phyloP scores from a whole-genome alignment of 2,797 vertebrate genomes.

The Tauraco hartlaubi region DNA sequence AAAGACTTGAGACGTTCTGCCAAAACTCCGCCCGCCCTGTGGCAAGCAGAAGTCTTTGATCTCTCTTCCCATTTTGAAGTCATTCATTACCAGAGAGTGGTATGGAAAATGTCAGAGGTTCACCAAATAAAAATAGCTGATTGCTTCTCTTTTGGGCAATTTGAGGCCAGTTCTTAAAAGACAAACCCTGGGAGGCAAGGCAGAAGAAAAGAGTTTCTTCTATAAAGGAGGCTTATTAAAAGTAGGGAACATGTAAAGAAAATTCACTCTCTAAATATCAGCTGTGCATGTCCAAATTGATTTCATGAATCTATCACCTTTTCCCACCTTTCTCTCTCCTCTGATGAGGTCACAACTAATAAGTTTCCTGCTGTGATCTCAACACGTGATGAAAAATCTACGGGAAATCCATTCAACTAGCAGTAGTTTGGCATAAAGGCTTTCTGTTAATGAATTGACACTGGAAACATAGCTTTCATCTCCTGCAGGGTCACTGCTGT shows the following conservation, averaged over 20 bases:
- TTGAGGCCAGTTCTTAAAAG: neutral
- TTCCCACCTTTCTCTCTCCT: constrained; percentile 28
- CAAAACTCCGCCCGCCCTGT: neutral
- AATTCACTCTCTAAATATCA: constrained; percentile 49
- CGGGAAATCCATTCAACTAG: constrained; percentile 43
- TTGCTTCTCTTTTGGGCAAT: neutral
- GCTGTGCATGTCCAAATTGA: constrained; percentile 39
- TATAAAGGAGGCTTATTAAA: constrained; percentile 24
- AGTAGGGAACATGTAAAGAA: constrained; percentile 8
- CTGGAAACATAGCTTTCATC: constrained; percentile 22
- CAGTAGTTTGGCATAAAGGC: constrained; percentile 41
- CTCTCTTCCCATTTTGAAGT: neutral
- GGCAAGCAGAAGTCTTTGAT: neutral
- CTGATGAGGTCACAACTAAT: constrained; percentile 59
- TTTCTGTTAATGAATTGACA: constrained; percentile 55
- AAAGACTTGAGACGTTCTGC: neutral
- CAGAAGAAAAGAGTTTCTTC: neutral
- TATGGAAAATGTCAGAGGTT: neutral
- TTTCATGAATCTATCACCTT: constrained; percentile 51
- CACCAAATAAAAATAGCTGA: neutral
- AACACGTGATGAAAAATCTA: constrained; percentile 63
- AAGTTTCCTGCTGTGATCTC: constrained; percentile 53
- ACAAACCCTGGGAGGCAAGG: neutral
- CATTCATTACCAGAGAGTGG: neutral
- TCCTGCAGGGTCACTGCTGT: constrained; percentile 14